phyloP scores from a whole-genome alignment of 2,113 vertebrate species.

The Geococcyx californianus region DNA sequence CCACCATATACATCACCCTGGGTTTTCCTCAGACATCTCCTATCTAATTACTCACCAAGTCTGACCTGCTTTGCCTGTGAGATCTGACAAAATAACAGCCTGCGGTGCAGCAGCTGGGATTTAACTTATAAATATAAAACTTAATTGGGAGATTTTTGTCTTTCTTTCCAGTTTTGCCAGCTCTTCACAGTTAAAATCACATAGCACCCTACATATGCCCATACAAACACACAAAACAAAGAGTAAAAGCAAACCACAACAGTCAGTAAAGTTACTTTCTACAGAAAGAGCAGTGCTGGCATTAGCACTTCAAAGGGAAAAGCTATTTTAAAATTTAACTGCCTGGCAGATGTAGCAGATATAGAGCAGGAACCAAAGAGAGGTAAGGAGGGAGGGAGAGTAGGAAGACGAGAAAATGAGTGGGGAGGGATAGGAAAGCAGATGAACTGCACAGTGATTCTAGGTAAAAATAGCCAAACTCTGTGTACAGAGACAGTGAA shows the following conservation, averaged over 20 bases:
- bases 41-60: conserved; percentile 30
- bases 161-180: background rate
- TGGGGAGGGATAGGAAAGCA: background rate
- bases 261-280: conserved; percentile 23
- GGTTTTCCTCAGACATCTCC: conserved; percentile 7
- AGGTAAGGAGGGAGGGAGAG: background rate
- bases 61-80: background rate
- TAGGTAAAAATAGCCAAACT: conserved; percentile 1
- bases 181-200: conserved; percentile 16
- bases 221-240: conserved; percentile 22
- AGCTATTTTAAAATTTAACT: conserved; percentile 70
- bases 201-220: background rate
- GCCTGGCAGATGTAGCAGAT: conserved; percentile 44
- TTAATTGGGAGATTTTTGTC: conserved; percentile 7
- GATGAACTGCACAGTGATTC: background rate
- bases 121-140: conserved; percentile 51
- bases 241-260: conserved; percentile 26
- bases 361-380: conserved; percentile 21
- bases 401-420: background rate
- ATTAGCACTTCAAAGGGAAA: conserved; percentile 73
- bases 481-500: background rate
- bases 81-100: conserved; percentile 42
- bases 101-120: conserved; percentile 28
- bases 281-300: conserved; percentile 40
- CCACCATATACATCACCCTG: background rate